These are phyloP conservation scores for Leptinotarsa rubiginosa DNA, from an alignment of 2,888 invertebrate species.

Conservation along the genomic window DNA sequence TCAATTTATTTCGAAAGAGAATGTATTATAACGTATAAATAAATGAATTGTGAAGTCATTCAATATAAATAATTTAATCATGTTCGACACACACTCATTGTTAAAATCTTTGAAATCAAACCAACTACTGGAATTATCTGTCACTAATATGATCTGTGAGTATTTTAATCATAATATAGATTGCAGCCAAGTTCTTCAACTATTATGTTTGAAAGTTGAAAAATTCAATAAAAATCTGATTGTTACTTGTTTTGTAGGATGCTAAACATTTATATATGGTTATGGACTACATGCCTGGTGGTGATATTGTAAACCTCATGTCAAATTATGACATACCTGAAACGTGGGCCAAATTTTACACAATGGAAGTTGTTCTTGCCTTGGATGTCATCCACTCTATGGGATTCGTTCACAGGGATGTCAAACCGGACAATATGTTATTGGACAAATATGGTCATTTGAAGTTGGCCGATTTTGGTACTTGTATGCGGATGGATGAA, in stretches of 20 bases:
- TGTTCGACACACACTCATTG: no score
- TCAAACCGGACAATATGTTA: slow-evolving; percentile 99
- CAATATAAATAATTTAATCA: no score
- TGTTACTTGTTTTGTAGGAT: slow-evolving; percentile 74
- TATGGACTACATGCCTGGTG: slow-evolving; percentile 99
- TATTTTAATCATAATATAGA: no score
- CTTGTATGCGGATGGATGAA: slow-evolving; percentile 98
- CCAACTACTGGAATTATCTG: no score
- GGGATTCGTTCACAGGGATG: slow-evolving; percentile 97
- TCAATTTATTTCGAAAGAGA: no score
- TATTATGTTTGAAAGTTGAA: no score
- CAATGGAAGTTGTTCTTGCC: slow-evolving; percentile 77
- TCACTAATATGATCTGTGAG: no score
- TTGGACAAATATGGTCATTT: slow-evolving; percentile 95
- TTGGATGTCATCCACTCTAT: slow-evolving; percentile 97
- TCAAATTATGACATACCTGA: slow-evolving; percentile 99
- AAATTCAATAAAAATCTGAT: no score
- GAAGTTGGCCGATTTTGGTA: slow-evolving; percentile 99
- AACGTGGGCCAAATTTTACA: slow-evolving; percentile 70
- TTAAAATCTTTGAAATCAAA: no score
- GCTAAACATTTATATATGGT: slow-evolving; percentile 98
- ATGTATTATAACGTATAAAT: no score
- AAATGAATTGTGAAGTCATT: no score
- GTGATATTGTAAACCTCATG: slow-evolving; percentile 98
- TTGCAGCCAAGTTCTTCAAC: no score